A percentile compares a stretch with the other conserved stretches of the same genome.
Conservation (phyloP, 2,797 vertebrate species). For the Pygocentrus nattereri region DNA sequence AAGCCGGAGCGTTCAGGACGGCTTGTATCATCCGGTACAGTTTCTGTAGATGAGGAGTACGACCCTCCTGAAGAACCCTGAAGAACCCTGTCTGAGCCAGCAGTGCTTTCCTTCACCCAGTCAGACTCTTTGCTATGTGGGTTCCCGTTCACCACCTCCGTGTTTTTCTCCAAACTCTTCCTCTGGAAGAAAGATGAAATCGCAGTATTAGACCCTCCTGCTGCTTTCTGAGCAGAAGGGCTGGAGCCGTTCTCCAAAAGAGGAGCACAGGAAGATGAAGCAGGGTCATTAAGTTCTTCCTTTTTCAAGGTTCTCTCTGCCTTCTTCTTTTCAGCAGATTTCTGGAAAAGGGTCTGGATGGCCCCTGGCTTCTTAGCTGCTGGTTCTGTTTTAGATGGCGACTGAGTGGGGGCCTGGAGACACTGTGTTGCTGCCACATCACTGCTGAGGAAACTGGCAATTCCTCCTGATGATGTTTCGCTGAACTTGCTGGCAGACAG, state of each 20-base stretch:
- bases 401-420: constrained; percentile 36
- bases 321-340: constrained; percentile 80
- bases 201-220: constrained; percentile 18
- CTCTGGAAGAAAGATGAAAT: constrained; percentile 77
- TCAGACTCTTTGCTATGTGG: too few relatives aligned
- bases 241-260: constrained; percentile 16
- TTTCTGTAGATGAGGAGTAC: not conserved
- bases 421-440: constrained; percentile 73
- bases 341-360: constrained; percentile 89
- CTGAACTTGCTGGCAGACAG: constrained; percentile 91
- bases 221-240: constrained; percentile 30
- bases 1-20: not conserved
- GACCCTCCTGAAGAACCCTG: constrained; percentile 39
- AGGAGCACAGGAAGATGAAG: not conserved
- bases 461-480: constrained; percentile 76
- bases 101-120: not conserved
- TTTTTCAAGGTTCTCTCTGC: constrained; percentile 34
- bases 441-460: constrained; percentile 84
- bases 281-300: not conserved
- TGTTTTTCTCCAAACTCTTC: constrained; percentile 66
- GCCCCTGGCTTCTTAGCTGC: constrained; percentile 73
- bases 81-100: not conserved
- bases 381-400: constrained; percentile 61
- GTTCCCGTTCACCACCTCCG: not conserved
- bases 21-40: not conserved